Conservation (phyloP, 1,140 invertebrate genomes). For the Campoletis sonorensis region DNA sequence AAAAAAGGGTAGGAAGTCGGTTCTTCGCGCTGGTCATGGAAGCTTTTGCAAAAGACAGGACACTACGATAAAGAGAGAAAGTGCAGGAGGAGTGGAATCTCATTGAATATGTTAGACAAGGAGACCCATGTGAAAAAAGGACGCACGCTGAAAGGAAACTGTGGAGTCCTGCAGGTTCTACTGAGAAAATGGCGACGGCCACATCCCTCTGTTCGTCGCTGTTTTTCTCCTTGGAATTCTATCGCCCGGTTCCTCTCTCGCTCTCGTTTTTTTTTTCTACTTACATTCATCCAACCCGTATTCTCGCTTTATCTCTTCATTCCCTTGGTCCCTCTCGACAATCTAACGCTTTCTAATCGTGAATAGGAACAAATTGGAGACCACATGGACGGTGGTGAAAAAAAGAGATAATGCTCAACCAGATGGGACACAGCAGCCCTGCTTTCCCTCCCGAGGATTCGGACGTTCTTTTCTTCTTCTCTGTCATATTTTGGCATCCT, state of each 20-base stretch:
- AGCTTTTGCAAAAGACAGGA: constrained; percentile 23
- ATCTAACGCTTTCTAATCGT: constrained; percentile 56
- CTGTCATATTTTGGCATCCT: not conserved
- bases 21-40: not conserved
- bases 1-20: not conserved
- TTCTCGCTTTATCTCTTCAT: constrained; percentile 21
- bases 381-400: constrained; percentile 17
- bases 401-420: constrained; percentile 33
- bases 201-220: not conserved
- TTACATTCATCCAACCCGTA: not conserved
- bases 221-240: too few relatives aligned
- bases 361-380: constrained; percentile 56
- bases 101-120: constrained; percentile 25
- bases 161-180: constrained; percentile 17
- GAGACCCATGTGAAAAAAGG: not conserved
- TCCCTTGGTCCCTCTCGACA: constrained; percentile 11
- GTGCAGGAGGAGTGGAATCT: not conserved
- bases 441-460: not conserved
- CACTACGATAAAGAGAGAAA: constrained; percentile 37
- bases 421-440: not conserved
- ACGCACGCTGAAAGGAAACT: not conserved
- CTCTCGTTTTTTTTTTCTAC: constrained; percentile 3
- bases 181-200: constrained; percentile 11
- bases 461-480: constrained; percentile 4
- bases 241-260: not conserved